Conservation (phyloP, 2,797 vertebrate genomes). For the Pseudomugil tenellus region DNA sequence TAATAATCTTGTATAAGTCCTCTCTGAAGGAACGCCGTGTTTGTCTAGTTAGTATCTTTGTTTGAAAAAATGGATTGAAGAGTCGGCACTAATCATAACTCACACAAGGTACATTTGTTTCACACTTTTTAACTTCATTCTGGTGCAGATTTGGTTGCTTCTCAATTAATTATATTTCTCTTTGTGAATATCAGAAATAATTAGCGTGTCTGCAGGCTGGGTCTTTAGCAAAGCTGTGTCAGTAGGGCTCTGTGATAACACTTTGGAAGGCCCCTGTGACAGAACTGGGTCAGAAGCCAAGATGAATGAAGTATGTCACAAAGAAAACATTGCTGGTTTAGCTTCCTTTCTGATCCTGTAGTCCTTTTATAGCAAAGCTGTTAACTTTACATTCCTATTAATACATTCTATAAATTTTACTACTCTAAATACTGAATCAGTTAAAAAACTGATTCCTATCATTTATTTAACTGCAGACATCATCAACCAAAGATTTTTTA, state of each 20-base stretch:
- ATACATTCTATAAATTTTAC: constrained; percentile 31
- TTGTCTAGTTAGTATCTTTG: background rate
- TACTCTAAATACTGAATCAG: background rate
- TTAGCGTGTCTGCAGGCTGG: constrained; percentile 43
- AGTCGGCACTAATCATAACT: background rate
- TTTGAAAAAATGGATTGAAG: constrained; percentile 5
- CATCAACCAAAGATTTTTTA: background rate
- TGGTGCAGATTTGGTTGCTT: constrained; percentile 23
- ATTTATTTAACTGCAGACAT: no score
- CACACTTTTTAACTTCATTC: constrained; percentile 11
- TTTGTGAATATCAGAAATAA: constrained; percentile 40
- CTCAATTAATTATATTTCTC: constrained; percentile 32
- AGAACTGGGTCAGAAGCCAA: constrained; percentile 73
- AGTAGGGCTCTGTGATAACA: constrained; percentile 45
- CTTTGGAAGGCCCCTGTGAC: constrained; percentile 54
- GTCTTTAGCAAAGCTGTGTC: constrained; percentile 60
- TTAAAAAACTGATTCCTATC: no score
- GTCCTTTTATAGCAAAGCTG: constrained; percentile 31
- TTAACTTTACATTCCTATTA: constrained; percentile 26
- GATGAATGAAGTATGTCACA: constrained; percentile 73
- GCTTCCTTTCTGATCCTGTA: constrained; percentile 29
- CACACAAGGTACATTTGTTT: no score
- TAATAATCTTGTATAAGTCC: constrained; percentile 3
- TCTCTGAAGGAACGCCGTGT: background rate
- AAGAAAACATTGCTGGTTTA: constrained; percentile 26